Evolutionary conservation across 2,113 vertebrate species (phyloP).

Genomic region (Psilopsiagon aymara): DNA sequence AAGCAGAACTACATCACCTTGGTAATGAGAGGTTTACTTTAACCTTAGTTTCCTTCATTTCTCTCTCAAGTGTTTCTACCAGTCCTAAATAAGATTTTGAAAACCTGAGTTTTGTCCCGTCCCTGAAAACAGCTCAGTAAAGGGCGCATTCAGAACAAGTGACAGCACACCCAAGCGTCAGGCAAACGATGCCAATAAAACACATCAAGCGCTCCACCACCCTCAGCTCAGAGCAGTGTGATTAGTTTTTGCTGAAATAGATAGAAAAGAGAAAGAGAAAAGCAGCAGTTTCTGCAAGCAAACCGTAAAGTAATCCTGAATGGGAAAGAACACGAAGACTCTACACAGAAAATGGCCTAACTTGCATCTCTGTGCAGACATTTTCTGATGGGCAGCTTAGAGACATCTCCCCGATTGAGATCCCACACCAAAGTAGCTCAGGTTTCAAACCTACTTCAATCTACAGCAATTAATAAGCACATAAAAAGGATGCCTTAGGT

Average conservation of each 20-base stretch:
- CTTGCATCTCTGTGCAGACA: not conserved
- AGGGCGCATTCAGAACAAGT: not conserved
- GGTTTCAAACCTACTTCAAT: not conserved
- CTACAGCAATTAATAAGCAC: not conserved
- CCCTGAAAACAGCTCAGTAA: not conserved
- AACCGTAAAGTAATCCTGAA: not conserved
- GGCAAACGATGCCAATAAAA: not conserved
- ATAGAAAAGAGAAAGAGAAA: not conserved
- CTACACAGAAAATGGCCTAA: not conserved
- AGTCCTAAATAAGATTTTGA: not conserved
- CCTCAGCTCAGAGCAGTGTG: not conserved
- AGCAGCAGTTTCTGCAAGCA: not conserved
- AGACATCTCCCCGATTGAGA: not conserved
- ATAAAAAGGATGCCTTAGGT: not conserved
- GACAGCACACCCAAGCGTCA: not conserved
- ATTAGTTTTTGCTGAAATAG: not conserved
- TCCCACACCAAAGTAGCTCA: not conserved
- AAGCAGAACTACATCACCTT: not conserved
- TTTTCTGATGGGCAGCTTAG: not conserved
- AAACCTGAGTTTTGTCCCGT: not conserved
- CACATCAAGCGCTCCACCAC: not conserved
- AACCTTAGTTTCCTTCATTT: not conserved
- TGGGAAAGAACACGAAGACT: not conserved
- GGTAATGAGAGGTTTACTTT: not conserved
- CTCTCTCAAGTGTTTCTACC: not conserved